Percentiles rank a stretch among this genome's conserved stretches.
Evolutionary conservation across 2,888 invertebrate species (phyloP).

Genomic region (Schizaphis graminum): DNA sequence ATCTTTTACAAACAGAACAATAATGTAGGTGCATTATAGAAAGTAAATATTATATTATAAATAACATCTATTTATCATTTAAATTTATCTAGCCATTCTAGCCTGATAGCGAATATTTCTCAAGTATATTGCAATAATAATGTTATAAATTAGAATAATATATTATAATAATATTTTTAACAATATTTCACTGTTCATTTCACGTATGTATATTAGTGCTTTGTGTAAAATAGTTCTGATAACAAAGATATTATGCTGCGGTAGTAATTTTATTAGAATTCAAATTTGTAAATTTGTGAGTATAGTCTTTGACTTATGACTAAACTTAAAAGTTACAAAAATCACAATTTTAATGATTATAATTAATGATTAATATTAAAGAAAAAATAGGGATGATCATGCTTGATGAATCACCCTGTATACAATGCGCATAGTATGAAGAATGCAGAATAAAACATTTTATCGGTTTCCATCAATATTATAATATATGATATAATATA

Average conservation of each 20-base stretch:
- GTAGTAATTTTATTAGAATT: too few relatives aligned
- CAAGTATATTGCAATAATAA: neutral
- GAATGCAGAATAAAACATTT: constrained; percentile 20
- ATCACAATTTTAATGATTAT: too few relatives aligned
- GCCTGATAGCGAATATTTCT: neutral
- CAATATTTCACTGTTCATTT: neutral
- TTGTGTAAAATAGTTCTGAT: neutral
- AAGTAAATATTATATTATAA: neutral
- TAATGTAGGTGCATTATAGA: neutral
- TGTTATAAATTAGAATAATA: neutral
- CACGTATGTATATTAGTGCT: neutral
- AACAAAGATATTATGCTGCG: neutral
- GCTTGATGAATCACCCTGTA: too few relatives aligned
- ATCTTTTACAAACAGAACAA: neutral
- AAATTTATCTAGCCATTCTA: neutral
- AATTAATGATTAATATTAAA: too few relatives aligned
- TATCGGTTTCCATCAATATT: neutral
- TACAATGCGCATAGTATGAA: neutral
- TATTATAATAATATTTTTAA: neutral
- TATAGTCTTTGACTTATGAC: too few relatives aligned
- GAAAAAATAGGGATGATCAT: too few relatives aligned
- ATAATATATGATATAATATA: neutral
- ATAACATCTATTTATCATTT: neutral
- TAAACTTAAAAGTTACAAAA: too few relatives aligned
- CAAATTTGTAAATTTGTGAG: too few relatives aligned